phyloP scores from a whole-genome alignment of 2,797 vertebrate species.

The Acanthiza pusilla region DNA sequence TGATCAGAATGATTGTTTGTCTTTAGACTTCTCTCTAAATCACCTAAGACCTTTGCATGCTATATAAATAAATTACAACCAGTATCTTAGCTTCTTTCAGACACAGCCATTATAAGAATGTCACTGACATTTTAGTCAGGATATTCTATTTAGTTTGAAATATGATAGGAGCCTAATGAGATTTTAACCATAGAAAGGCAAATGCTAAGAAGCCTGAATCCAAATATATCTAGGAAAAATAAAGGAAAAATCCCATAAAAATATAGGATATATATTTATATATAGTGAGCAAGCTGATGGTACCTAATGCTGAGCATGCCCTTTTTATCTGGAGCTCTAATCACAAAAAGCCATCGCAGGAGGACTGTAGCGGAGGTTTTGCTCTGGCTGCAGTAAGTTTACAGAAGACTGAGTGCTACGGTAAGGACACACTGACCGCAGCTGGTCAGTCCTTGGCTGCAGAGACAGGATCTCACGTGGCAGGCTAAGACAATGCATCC shows the following conservation, averaged over 20 bases:
- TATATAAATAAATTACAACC: constrained; percentile 47
- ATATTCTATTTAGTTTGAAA: constrained; percentile 48
- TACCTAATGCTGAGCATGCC: not conserved
- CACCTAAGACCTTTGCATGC: constrained; percentile 42
- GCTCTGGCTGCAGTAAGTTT: not conserved
- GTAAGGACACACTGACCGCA: not conserved
- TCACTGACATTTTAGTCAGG: constrained; percentile 58
- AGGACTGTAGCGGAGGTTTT: not conserved
- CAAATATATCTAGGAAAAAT: constrained; percentile 15
- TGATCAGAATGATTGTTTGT: constrained; percentile 3
- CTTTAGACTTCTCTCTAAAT: constrained; percentile 26
- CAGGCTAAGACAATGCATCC: not conserved
- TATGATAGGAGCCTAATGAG: constrained; percentile 39
- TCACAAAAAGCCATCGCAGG: not conserved
- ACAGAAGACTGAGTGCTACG: not conserved
- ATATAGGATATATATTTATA: not conserved
- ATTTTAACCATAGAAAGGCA: constrained; percentile 22
- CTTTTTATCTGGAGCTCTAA: not conserved
- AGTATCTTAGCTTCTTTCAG: constrained; percentile 26
- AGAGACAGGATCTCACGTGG: not conserved
- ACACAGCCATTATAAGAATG: constrained; percentile 34
- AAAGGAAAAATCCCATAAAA: not conserved
- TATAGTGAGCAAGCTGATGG: not conserved
- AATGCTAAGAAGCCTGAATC: not conserved
- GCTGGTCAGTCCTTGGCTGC: not conserved